A percentile compares a stretch with the other conserved stretches of the same genome.
phyloP scores from a whole-genome alignment of 2,113 vertebrate genomes.

The Hippocampus barbouri region DNA sequence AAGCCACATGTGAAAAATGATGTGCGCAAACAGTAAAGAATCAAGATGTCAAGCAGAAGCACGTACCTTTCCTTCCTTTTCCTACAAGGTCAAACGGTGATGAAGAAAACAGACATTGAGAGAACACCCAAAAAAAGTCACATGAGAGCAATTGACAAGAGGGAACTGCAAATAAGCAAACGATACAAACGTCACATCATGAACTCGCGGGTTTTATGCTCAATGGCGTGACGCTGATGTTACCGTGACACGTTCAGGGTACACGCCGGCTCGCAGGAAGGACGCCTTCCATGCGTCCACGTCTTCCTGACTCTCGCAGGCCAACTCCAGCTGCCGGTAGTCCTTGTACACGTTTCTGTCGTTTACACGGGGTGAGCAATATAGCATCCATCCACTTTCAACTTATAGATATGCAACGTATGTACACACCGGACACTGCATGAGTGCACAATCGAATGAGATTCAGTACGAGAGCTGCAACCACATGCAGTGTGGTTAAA shows the following conservation, averaged over 20 bases:
- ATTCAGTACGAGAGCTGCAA: no score
- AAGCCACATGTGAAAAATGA: neutral
- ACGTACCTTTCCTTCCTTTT: constrained; percentile 68
- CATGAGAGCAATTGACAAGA: constrained; percentile 33
- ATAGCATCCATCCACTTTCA: neutral
- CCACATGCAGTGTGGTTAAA: no score
- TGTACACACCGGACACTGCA: neutral
- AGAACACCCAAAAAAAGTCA: constrained; percentile 32
- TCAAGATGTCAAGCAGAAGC: neutral
- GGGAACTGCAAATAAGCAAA: constrained; percentile 17
- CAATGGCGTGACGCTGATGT: constrained; percentile 22
- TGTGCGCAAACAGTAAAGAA: neutral
- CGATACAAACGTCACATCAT: constrained; percentile 2
- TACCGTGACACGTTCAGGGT: constrained; percentile 91
- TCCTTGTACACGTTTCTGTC: constrained; percentile 98
- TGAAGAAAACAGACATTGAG: constrained; percentile 37
- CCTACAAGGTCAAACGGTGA: constrained; percentile 45
- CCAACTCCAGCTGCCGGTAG: constrained; percentile 96
- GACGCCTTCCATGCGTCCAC: constrained; percentile 98
- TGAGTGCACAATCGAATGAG: no score
- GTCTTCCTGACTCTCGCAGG: constrained; percentile 98
- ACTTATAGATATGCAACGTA: neutral
- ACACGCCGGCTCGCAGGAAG: constrained; percentile 94
- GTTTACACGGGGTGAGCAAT: neutral
- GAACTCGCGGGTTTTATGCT: neutral